Base-by-base conservation (phyloP, 2,888 invertebrate genomes). In the Diploptera punctata region DNA sequence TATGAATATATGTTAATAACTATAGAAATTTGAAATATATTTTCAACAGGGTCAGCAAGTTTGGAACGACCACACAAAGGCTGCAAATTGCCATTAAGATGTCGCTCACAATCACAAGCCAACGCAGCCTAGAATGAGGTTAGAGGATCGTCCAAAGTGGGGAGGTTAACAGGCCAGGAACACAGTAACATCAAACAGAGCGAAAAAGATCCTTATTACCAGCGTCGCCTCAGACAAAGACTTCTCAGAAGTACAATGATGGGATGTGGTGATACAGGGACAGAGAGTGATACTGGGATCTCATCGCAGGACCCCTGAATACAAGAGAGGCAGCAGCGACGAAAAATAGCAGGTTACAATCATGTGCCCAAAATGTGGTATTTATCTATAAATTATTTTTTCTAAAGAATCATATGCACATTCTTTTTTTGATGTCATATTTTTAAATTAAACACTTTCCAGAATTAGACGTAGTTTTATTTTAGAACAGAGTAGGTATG, bases 171-270 rank as follows among this genome's bases (percentile, higher is more conserved):
- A 79, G 81, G 76, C 94, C 94, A 4, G 90, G 90, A 90, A 26
- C 92, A 92, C 10, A 91, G 93, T 78, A 95, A 95, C 80, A 87
- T 94, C 73, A 95, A 95, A 80, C 95, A 95, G 83, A 95, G 95
- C 79, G 95, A 95, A 81, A 93, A 95, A 79, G 95, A 95, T 84
- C 93, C 93, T 0, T 90, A 93, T 81, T 94, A 93, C 78, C 89
- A 90, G 74, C 84, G 90, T 75, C 91, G 92, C 81, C 29, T 75
- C 38, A 68, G 72, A 18, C 69, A 69, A 26, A 31, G 70, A 2
- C 61, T 52, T 16, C 49, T 47, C n/a, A 60, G 38, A 16, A 10
- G 26, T 21, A 13, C 47, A 21, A 31, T 43, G 21, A 43, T 57
- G 38, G 31, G 24, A 18, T 47, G 57, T 5, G 65, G 52, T 13